phyloP scores from a whole-genome alignment of 2,797 vertebrate genomes.

The Rallus crepitans region DNA sequence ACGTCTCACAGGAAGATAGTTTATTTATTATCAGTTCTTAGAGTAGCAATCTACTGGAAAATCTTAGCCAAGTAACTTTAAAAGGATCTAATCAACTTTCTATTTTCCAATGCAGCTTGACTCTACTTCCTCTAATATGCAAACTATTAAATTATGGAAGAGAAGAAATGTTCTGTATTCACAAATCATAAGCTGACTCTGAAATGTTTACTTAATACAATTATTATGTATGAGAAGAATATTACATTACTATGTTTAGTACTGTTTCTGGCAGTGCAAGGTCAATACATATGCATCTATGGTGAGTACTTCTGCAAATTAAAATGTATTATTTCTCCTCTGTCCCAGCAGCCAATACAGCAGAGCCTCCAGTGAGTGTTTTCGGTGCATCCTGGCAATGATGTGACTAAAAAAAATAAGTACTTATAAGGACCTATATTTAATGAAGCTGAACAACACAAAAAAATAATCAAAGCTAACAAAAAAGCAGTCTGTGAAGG shows the following conservation, averaged over 20 bases:
- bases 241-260: background rate
- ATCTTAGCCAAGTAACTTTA: background rate
- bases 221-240: constrained; percentile 17
- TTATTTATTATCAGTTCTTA: background rate
- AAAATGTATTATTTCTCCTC: background rate
- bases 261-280: background rate
- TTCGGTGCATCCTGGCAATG: background rate
- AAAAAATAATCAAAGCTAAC: background rate
- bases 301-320: background rate
- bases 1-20: background rate
- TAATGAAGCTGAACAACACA: background rate
- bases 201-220: constrained; percentile 49
- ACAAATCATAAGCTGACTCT: constrained; percentile 1
- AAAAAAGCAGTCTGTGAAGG: background rate
- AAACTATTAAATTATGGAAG: background rate
- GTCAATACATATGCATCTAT: background rate
- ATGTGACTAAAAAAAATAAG: background rate
- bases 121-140: background rate
- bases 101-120: background rate
- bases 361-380: background rate
- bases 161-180: background rate
- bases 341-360: background rate
- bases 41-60: background rate
- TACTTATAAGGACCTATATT: background rate
- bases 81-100: background rate